Conservation (phyloP, 1,140 invertebrate genomes). For the Drosophila chauvacae region DNA sequence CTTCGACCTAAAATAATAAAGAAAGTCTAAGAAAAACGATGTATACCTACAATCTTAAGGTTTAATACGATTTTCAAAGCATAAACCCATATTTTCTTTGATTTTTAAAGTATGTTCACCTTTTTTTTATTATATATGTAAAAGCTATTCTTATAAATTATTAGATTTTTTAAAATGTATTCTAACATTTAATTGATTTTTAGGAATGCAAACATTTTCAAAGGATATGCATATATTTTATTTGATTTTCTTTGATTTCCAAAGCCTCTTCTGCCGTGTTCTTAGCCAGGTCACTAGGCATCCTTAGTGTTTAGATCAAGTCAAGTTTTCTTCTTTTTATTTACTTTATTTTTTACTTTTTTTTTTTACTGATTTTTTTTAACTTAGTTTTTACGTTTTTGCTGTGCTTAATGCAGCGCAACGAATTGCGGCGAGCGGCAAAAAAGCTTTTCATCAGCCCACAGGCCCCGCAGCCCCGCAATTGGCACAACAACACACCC, state of each 20-base stretch:
- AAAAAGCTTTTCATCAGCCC: slow-evolving; percentile 76
- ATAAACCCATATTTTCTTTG: background rate
- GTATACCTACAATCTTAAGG: too few species aligned
- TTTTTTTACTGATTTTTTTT: slow-evolving; percentile 16
- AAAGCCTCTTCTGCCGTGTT: background rate
- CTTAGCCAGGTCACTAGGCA: background rate
- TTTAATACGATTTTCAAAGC: too few species aligned
- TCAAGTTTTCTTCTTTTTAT: slow-evolving; percentile 5
- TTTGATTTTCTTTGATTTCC: background rate
- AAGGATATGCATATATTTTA: background rate
- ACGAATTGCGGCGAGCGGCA: slow-evolving; percentile 70
- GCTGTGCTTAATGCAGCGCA: slow-evolving; percentile 75
- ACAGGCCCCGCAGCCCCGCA: slow-evolving; percentile 40
- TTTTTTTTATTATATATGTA: too few species aligned
- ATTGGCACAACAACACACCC: slow-evolving; percentile 28
- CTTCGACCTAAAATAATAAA: background rate
- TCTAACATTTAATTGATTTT: too few species aligned
- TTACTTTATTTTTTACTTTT: slow-evolving; percentile 5
- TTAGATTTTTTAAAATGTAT: background rate
- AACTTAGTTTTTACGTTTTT: slow-evolving; percentile 19
- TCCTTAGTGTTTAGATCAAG: background rate
- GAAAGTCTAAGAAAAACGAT: background rate
- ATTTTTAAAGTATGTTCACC: background rate
- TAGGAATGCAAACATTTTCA: too few species aligned
- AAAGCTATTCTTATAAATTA: too few species aligned